These are phyloP conservation scores for Drosophila aldrichi DNA, from an alignment of 2,888 invertebrate genomes.

Conservation along the genomic window DNA sequence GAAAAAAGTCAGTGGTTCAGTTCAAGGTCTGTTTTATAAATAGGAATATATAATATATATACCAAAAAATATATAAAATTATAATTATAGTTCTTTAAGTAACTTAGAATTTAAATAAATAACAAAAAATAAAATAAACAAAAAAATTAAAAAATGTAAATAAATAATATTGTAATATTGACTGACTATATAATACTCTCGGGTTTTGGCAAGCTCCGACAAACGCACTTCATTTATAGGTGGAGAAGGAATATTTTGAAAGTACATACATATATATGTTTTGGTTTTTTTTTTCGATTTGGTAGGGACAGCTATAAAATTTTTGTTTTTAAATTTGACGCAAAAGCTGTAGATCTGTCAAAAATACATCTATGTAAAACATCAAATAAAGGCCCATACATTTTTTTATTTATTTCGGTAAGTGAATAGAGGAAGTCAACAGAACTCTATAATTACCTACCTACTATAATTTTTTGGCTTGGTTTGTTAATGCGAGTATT, in stretches of 20 bases:
- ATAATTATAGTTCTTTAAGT: background rate
- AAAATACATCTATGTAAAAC: background rate
- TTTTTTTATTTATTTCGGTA: background rate
- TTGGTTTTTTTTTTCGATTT: background rate
- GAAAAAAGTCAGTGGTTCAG: background rate
- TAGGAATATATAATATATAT: background rate
- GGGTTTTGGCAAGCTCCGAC: too few species aligned
- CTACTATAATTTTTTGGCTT: background rate
- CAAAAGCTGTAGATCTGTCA: background rate
- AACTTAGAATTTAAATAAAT: background rate
- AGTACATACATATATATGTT: too few species aligned
- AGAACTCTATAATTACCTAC: too few species aligned
- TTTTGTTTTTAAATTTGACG: background rate
- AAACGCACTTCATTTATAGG: too few species aligned
- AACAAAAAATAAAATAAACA: too few species aligned
- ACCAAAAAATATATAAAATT: background rate
- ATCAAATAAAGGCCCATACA: too few species aligned
- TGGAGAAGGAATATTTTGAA: background rate
- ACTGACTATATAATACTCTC: too few species aligned
- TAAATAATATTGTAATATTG: too few species aligned
- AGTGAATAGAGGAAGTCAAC: background rate
- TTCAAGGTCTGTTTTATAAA: background rate
- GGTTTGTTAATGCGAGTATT: background rate
- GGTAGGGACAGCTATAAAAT: background rate
- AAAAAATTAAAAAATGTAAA: too few species aligned